Evolutionary conservation across 1,140 invertebrate genomes (phyloP).

Genomic region (Pseudobourletiella spinata): DNA sequence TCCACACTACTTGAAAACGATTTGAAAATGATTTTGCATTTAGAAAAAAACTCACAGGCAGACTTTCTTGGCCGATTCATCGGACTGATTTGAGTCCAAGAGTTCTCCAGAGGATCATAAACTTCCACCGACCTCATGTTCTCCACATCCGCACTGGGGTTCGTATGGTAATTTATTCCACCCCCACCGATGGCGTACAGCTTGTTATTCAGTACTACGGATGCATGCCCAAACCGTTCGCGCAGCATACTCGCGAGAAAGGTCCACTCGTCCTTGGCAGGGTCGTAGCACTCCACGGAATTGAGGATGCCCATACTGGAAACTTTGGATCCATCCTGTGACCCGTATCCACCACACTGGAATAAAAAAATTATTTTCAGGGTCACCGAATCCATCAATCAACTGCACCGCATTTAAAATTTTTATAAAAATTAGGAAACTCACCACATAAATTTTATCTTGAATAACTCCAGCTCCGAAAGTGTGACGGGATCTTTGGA

Average conservation of each 20-base stretch:
- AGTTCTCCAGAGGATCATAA: not conserved
- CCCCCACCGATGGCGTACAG: conserved; percentile 1
- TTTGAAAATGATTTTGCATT: too few relatives aligned
- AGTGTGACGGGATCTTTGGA: not conserved
- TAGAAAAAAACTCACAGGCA: not conserved
- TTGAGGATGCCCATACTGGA: not conserved
- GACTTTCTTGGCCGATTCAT: not conserved
- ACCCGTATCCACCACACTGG: not conserved
- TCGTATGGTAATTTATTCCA: not conserved
- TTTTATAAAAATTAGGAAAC: not conserved
- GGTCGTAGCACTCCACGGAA: not conserved
- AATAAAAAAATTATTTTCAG: not conserved
- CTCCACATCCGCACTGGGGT: not conserved
- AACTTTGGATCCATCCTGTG: not conserved
- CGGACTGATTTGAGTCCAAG: not conserved
- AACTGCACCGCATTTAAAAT: too few relatives aligned
- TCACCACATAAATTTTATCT: not conserved
- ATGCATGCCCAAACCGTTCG: not conserved
- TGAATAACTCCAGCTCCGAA: not conserved
- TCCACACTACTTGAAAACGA: not conserved
- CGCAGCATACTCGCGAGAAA: not conserved
- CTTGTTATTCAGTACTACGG: not conserved
- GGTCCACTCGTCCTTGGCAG: not conserved
- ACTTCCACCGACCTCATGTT: not conserved
- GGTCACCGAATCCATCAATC: too few relatives aligned